phyloP scores from a whole-genome alignment of 2,797 vertebrate genomes.

The Amblyopsis hoosieri region DNA sequence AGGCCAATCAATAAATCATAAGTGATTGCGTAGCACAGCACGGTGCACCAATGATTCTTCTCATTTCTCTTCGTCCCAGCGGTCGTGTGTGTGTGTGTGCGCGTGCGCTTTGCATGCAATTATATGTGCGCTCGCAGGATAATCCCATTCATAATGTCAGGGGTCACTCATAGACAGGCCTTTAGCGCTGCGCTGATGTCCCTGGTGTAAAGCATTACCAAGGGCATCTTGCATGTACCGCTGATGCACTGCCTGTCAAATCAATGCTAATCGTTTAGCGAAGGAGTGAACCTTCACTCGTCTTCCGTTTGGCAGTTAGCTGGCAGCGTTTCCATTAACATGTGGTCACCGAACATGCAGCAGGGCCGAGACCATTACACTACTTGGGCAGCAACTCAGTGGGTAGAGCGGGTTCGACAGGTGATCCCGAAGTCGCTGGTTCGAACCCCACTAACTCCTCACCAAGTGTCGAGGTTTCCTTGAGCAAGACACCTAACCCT shows the following conservation, averaged over 20 bases:
- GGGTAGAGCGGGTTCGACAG: too few species aligned
- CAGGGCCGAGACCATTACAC: neutral
- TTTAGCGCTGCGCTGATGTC: conserved; percentile 24
- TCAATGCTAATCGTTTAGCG: conserved; percentile 62
- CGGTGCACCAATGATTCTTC: conserved; percentile 30
- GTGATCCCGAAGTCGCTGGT: too few species aligned
- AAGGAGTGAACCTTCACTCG: conserved; percentile 53
- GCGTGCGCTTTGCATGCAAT: conserved; percentile 49
- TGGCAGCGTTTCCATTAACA: conserved; percentile 29
- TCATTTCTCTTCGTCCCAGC: conserved; percentile 13
- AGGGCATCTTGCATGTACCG: conserved; percentile 8
- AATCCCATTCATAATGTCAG: conserved; percentile 33
- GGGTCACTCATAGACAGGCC: conserved; percentile 13
- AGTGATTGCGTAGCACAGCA: conserved; percentile 39
- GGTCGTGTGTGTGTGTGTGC: conserved; percentile 34
- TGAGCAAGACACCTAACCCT: too few species aligned
- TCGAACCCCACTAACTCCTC: too few species aligned
- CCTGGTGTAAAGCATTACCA: conserved; percentile 45
- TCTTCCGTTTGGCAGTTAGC: conserved; percentile 39
- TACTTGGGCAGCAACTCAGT: too few species aligned
- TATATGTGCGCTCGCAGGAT: conserved; percentile 35
- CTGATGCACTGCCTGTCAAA: conserved; percentile 39
- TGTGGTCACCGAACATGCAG: conserved; percentile 28
- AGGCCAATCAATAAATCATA: conserved; percentile 71
- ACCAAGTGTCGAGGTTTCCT: too few species aligned